Conservation (phyloP, 2,113 vertebrate genomes). For the Ammodytes marinus region DNA sequence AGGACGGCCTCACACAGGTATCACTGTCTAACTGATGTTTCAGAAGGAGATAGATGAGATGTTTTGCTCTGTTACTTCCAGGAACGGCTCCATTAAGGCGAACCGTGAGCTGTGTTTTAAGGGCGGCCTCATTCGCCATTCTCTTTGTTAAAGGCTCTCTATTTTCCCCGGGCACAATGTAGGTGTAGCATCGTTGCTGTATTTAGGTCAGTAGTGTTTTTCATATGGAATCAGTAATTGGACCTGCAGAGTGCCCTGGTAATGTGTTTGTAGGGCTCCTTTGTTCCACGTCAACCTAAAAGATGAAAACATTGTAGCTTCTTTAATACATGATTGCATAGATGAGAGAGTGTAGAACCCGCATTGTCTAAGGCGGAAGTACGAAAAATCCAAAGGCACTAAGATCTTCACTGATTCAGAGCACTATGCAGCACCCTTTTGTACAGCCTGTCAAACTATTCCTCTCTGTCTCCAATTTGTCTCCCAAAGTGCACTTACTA, state of each 20-base stretch:
- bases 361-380: constrained; percentile 1
- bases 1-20: constrained; percentile 11
- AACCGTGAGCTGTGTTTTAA: constrained; percentile 26
- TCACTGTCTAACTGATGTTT: constrained; percentile 20
- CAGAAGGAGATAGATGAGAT: neutral
- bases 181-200: constrained; percentile 47
- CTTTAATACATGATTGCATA: constrained; percentile 17
- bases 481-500: neutral
- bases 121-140: constrained; percentile 46
- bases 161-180: constrained; percentile 43
- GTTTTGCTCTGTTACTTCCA: constrained; percentile 29
- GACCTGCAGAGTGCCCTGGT: constrained; percentile 23
- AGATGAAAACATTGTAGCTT: constrained; percentile 40
- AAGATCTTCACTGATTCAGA: neutral
- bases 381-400: neutral
- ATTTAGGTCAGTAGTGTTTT: constrained; percentile 65
- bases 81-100: constrained; percentile 30
- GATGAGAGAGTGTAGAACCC: constrained; percentile 1
- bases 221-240: constrained; percentile 47
- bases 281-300: constrained; percentile 41
- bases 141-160: constrained; percentile 50
- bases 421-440: neutral
- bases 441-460: neutral
- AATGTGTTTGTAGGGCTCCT: constrained; percentile 34
- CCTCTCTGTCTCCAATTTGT: neutral